These are phyloP conservation scores for Catocala fraxini DNA, from an alignment of 2,888 invertebrate genomes.

Conservation along the genomic window DNA sequence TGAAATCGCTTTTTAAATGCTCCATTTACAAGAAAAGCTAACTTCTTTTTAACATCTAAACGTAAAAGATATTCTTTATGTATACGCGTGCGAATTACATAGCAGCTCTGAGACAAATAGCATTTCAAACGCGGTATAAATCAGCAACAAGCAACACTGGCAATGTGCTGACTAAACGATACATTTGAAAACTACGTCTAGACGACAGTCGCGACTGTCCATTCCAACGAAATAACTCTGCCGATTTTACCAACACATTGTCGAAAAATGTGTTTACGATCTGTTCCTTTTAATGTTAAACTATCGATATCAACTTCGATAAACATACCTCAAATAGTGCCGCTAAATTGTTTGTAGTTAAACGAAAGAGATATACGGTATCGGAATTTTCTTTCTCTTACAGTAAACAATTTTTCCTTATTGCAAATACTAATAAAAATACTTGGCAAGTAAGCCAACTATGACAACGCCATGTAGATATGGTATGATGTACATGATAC, in stretches of 20 bases:
- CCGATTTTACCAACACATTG: constrained; percentile 15
- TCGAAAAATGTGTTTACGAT: constrained; percentile 31
- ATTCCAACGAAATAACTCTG: constrained; percentile 18
- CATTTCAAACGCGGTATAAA: constrained; percentile 28
- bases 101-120: constrained; percentile 25
- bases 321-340: constrained; percentile 21
- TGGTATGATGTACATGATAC: too few relatives aligned
- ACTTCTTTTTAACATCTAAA: not conserved
- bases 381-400: constrained; percentile 29
- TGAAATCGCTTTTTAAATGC: not conserved
- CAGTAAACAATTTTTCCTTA: constrained; percentile 22
- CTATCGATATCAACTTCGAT: constrained; percentile 20
- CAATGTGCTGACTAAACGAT: constrained; percentile 13
- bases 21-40: not conserved
- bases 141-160: constrained; percentile 28
- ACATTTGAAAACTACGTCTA: constrained; percentile 26
- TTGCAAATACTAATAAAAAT: constrained; percentile 40
- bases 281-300: constrained; percentile 15
- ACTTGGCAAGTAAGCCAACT: constrained; percentile 14
- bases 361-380: constrained; percentile 23
- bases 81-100: constrained; percentile 9
- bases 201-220: constrained; percentile 27
- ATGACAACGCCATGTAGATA: too few relatives aligned
- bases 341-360: constrained; percentile 24
- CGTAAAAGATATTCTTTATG: constrained; percentile 7